Percentiles rank a stretch among this genome's conserved stretches.
Conservation (phyloP, 2,113 vertebrate species). For the Phylloscopus trochiloides region DNA sequence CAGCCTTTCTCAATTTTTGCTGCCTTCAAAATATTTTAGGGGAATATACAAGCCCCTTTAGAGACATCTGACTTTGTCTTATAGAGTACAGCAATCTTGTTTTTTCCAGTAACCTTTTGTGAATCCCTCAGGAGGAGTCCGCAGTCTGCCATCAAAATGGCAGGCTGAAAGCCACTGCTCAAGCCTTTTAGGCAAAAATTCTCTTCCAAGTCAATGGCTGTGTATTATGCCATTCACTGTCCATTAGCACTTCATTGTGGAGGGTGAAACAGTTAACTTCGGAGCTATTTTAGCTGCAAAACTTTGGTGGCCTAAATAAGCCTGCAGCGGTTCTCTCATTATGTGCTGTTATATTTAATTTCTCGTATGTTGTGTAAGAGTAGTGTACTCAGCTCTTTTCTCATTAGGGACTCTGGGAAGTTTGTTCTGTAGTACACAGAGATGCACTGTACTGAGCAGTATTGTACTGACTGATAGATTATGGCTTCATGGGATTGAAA, state of each 20-base stretch:
- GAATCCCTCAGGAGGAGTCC: neutral
- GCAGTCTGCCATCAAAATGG: neutral
- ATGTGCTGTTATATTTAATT: conserved; percentile 30
- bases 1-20: neutral
- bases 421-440: neutral
- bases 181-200: conserved; percentile 46
- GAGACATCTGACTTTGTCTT: neutral
- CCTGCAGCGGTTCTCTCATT: neutral
- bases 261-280: conserved; percentile 45
- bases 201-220: conserved; percentile 42
- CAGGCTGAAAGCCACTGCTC: neutral
- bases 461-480: neutral
- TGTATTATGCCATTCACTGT: conserved; percentile 31
- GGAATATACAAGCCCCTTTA: neutral
- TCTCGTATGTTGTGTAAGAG: conserved; percentile 33
- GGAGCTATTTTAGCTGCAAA: conserved; percentile 33
- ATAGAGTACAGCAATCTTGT: neutral
- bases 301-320: conserved; percentile 45
- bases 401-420: neutral
- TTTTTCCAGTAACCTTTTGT: neutral
- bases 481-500: neutral
- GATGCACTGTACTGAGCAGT: neutral
- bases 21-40: neutral
- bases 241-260: conserved; percentile 22
- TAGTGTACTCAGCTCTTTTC: neutral